Evolutionary conservation across 2,888 invertebrate species (phyloP).

Genomic region (Rotaria magnacalcarata): DNA sequence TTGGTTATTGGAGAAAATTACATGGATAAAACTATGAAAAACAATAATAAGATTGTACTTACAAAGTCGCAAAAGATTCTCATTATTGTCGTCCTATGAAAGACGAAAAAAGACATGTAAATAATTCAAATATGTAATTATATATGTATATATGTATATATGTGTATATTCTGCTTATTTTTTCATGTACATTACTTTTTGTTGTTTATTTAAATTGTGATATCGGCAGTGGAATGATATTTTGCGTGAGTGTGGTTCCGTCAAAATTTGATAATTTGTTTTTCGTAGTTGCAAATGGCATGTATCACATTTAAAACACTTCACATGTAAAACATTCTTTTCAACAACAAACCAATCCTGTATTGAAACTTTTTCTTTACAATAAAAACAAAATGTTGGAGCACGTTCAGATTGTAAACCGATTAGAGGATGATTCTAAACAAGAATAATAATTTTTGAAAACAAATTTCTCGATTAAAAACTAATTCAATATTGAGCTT

Average conservation of each 20-base stretch:
- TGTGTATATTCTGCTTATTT: background rate
- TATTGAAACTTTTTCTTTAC: conserved; percentile 23
- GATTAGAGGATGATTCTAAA: conserved; percentile 5
- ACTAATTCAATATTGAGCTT: too few relatives aligned
- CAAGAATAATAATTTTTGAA: background rate
- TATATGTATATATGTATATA: background rate
- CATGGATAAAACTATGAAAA: background rate
- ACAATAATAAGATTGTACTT: background rate
- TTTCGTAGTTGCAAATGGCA: conserved; percentile 37
- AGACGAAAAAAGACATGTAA: background rate
- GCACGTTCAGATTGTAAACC: background rate
- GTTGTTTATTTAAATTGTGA: background rate
- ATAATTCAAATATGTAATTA: background rate
- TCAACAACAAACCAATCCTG: conserved; percentile 35
- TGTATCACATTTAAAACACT: conserved; percentile 43
- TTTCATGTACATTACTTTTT: background rate
- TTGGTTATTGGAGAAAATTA: background rate
- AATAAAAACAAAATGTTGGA: conserved; percentile 30
- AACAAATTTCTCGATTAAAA: too few relatives aligned
- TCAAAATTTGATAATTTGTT: conserved; percentile 28
- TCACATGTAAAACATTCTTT: conserved; percentile 37
- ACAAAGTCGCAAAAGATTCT: background rate
- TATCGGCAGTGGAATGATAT: conserved; percentile 21
- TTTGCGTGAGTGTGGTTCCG: background rate
- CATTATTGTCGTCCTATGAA: background rate